Percentiles rank a stretch among this genome's conserved stretches.
Evolutionary conservation across 2,888 invertebrate genomes (phyloP).

Genomic region (Neria commutata): DNA sequence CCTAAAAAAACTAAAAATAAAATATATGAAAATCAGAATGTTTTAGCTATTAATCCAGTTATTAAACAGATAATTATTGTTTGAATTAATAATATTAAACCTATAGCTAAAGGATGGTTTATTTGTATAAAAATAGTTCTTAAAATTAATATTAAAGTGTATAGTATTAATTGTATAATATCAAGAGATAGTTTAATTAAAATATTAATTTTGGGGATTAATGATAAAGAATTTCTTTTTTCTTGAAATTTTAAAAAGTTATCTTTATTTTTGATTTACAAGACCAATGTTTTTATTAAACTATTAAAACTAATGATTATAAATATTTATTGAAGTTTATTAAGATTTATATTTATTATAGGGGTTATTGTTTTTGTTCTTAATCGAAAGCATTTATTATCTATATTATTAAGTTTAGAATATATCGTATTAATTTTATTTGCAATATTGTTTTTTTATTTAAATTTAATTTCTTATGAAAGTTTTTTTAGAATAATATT

Average conservation of each 20-base stretch:
- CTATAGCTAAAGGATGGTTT: conserved; percentile 66
- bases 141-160: conserved; percentile 44
- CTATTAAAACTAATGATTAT: conserved; percentile 69
- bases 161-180: conserved; percentile 48
- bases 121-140: conserved; percentile 60
- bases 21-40: conserved; percentile 69
- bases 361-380: conserved; percentile 65
- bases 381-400: conserved; percentile 67
- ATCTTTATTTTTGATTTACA: conserved; percentile 70
- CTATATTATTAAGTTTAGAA: conserved; percentile 68
- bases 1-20: conserved; percentile 70
- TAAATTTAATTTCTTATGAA: conserved; percentile 63
- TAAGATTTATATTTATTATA: conserved; percentile 64
- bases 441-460: conserved; percentile 64
- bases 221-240: conserved; percentile 66
- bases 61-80: conserved; percentile 64
- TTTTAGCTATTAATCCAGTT: conserved; percentile 63
- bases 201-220: conserved; percentile 77
- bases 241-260: conserved; percentile 68
- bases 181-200: conserved; percentile 70
- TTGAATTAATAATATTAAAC: conserved; percentile 65
- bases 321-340: conserved; percentile 60
- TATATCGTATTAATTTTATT: conserved; percentile 68
- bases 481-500: conserved; percentile 68
- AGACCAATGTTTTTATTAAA: conserved; percentile 73